A percentile compares a stretch with the other conserved stretches of the same genome.
Evolutionary conservation across 2,797 vertebrate genomes (phyloP).

Genomic region (Pangasius macronema): DNA sequence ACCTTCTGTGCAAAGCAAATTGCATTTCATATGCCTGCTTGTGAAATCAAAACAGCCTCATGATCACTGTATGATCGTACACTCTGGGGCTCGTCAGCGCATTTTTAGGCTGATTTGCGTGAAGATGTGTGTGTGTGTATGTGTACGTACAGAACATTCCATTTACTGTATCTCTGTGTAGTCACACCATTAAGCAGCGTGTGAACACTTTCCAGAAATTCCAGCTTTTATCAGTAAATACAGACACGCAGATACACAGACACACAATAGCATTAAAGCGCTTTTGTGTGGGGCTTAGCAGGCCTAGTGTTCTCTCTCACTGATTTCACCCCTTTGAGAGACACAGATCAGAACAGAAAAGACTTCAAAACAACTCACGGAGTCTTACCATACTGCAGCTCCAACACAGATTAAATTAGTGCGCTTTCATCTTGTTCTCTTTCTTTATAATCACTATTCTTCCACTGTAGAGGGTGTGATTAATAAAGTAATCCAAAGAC

Average conservation of each 20-base stretch:
- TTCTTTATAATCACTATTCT: background rate
- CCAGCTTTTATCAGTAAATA: constrained; percentile 68
- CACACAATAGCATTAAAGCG: constrained; percentile 58
- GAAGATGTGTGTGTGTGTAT: too few species aligned
- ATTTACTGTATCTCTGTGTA: background rate
- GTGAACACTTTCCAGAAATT: constrained; percentile 47
- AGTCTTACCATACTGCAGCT: constrained; percentile 14
- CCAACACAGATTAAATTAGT: constrained; percentile 24
- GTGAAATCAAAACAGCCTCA: constrained; percentile 18
- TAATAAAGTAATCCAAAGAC: background rate
- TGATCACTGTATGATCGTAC: constrained; percentile 13
- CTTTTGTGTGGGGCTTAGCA: constrained; percentile 66
- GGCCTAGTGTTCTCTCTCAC: constrained; percentile 39
- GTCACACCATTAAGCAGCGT: constrained; percentile 1
- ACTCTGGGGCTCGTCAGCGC: background rate
- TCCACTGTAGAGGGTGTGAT: background rate
- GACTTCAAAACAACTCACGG: constrained; percentile 39
- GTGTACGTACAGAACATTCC: too few species aligned
- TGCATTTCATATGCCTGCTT: constrained; percentile 20
- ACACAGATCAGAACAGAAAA: constrained; percentile 33
- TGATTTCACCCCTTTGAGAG: constrained; percentile 50
- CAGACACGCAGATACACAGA: constrained; percentile 60
- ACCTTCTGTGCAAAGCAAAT: constrained; percentile 55
- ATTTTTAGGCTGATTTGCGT: background rate
- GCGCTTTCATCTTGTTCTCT: constrained; percentile 1